phyloP scores from a whole-genome alignment of 35 echinoderm and acorn worm genomes.

The Stichopus chloronotus region DNA sequence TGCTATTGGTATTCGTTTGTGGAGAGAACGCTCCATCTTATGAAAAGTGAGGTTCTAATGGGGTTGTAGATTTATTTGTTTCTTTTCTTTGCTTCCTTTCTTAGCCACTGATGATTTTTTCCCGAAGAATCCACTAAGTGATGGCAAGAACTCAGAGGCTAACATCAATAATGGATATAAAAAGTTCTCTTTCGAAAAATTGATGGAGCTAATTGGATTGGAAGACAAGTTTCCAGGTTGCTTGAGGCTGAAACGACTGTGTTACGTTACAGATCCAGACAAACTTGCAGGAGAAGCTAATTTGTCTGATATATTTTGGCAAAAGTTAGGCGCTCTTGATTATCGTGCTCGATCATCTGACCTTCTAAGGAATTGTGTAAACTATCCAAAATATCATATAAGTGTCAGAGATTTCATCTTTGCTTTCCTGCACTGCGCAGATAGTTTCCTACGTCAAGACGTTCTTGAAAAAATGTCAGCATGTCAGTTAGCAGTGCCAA shows the following conservation, averaged over 20 bases:
- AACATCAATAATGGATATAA: not conserved
- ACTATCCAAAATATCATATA: not conserved
- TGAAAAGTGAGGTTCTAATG: too few relatives aligned
- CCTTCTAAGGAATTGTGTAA: not conserved
- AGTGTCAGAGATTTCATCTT: slow-evolving; percentile 7
- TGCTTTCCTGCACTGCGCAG: not conserved
- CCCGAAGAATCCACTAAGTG: not conserved
- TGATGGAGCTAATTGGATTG: not conserved
- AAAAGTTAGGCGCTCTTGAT: not conserved
- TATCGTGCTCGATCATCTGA: not conserved
- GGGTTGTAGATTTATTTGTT: not conserved
- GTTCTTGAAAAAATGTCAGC: slow-evolving; percentile 35
- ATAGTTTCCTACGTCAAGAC: slow-evolving; percentile 14
- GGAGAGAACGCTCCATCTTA: too few relatives aligned
- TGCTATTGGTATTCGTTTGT: too few relatives aligned
- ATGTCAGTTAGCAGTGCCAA: slow-evolving; percentile 11
- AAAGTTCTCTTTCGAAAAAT: not conserved
- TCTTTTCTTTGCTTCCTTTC: not conserved
- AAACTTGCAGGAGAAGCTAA: not conserved
- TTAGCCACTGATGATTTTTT: not conserved
- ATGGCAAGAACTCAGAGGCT: not conserved
- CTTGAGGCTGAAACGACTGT: not conserved
- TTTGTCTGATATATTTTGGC: not conserved
- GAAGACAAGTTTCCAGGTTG: not conserved
- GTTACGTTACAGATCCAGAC: not conserved